phyloP scores from a whole-genome alignment of 2,113 vertebrate species.

The Motacilla tschutschensis region DNA sequence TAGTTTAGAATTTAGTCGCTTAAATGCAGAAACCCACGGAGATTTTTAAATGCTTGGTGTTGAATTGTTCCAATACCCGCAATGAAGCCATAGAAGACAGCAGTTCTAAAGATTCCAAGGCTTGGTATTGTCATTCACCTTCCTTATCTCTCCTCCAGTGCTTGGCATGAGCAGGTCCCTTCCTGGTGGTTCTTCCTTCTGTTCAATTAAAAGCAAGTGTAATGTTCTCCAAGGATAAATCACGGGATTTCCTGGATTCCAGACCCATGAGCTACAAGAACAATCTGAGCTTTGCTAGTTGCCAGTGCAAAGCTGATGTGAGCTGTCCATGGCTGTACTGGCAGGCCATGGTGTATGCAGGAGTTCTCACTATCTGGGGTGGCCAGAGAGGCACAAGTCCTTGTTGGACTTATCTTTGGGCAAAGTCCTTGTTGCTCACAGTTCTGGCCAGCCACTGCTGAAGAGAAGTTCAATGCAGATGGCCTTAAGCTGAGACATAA shows the following conservation, averaged over 20 bases:
- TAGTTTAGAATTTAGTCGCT: neutral
- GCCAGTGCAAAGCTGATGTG: neutral
- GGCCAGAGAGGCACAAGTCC: too few species aligned
- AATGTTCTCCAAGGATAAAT: neutral
- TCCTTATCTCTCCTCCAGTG: neutral
- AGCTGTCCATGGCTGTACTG: neutral
- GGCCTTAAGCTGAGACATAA: neutral
- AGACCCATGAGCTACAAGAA: neutral
- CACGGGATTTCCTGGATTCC: neutral
- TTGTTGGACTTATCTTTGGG: too few species aligned
- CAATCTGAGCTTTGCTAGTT: neutral
- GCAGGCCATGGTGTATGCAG: neutral
- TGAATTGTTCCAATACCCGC: neutral
- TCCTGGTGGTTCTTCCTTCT: neutral
- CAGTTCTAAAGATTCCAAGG: neutral
- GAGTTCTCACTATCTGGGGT: neutral
- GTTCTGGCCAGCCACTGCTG: neutral
- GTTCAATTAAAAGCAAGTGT: neutral
- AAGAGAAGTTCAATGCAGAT: neutral
- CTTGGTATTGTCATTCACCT: rapidly evolving
- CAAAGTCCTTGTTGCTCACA: neutral
- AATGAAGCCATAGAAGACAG: neutral
- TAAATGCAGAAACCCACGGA: neutral
- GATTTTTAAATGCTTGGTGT: neutral
- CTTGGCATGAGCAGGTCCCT: neutral